Evolutionary conservation across 1,140 invertebrate genomes (phyloP).

Genomic region (Thaumatotibia leucotreta): DNA sequence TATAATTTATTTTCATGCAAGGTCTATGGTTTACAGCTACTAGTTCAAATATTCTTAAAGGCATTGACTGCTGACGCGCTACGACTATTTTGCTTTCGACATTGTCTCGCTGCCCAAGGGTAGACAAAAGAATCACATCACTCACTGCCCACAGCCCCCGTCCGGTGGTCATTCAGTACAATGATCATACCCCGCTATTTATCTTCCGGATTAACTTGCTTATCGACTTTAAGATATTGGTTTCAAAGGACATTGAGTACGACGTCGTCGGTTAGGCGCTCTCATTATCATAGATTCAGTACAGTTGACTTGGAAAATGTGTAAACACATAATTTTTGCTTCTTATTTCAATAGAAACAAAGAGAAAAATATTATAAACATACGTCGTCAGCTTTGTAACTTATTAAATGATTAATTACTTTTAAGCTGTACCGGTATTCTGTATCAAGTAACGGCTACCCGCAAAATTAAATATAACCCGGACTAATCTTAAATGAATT

Average conservation of each 20-base stretch:
- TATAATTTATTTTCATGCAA: too few species aligned
- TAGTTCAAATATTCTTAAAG: slow-evolving; percentile 32
- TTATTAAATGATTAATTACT: too few species aligned
- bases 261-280: slow-evolving; percentile 28
- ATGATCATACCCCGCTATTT: slow-evolving; percentile 58
- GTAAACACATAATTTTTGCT: too few species aligned
- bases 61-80: slow-evolving; percentile 57
- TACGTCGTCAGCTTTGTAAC: too few species aligned
- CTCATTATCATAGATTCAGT: slow-evolving; percentile 26
- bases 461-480: too few species aligned
- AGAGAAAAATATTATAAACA: too few species aligned
- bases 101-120: slow-evolving; percentile 53
- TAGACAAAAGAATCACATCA: slow-evolving; percentile 71
- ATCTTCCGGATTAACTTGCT: slow-evolving; percentile 67
- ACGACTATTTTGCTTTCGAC: slow-evolving; percentile 46
- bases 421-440: too few species aligned
- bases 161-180: slow-evolving; percentile 33
- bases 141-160: slow-evolving; percentile 42
- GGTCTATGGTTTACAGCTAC: too few species aligned
- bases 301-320: too few species aligned
- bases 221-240: slow-evolving; percentile 33
- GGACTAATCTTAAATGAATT: too few species aligned
- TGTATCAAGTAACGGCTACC: too few species aligned
- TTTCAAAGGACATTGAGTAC: neutral
- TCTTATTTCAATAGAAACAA: too few species aligned